Conservation (phyloP, 2,888 invertebrate species). For the Toxonevra muliebris region DNA sequence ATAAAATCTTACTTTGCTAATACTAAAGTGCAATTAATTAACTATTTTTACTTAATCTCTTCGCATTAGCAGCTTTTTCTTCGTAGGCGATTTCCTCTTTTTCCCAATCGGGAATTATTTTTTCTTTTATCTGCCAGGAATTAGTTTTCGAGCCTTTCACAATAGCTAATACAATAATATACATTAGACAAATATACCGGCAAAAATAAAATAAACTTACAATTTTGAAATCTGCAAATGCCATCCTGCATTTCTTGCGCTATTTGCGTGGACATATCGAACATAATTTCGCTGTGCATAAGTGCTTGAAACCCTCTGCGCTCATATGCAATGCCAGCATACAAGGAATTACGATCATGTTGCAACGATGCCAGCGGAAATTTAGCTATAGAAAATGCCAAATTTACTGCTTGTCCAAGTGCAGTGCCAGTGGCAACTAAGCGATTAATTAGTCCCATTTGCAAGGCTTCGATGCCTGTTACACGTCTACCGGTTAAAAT, state of each 20-base stretch:
- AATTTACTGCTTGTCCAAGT: conserved; percentile 79
- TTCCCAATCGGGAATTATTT: conserved; percentile 74
- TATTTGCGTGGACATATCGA: conserved; percentile 69
- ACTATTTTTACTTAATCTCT: neutral
- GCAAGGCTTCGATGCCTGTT: conserved; percentile 78
- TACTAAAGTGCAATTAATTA: no score
- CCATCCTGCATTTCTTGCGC: conserved; percentile 73
- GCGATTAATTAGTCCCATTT: conserved; percentile 83
- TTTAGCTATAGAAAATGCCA: conserved; percentile 79
- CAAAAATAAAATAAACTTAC: conserved; percentile 57
- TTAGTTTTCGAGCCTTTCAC: conserved; percentile 47
- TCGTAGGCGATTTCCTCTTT: conserved; percentile 65
- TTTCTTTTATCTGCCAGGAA: conserved; percentile 60
- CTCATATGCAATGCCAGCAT: conserved; percentile 72
- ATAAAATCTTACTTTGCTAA: no score
- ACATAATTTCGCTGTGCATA: conserved; percentile 70
- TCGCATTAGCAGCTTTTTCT: conserved; percentile 16
- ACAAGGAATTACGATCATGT: conserved; percentile 66
- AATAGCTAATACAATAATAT: conserved; percentile 42
- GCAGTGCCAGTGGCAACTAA: conserved; percentile 86
- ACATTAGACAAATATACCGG: neutral
- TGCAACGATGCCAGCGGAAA: conserved; percentile 74
- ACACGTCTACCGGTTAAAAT: conserved; percentile 86
- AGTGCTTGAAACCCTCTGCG: conserved; percentile 71
- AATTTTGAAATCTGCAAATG: conserved; percentile 74